A percentile compares a stretch with the other conserved stretches of the same genome.
Evolutionary conservation across 2,797 vertebrate genomes (phyloP).

Genomic region (Microchirus variegatus): DNA sequence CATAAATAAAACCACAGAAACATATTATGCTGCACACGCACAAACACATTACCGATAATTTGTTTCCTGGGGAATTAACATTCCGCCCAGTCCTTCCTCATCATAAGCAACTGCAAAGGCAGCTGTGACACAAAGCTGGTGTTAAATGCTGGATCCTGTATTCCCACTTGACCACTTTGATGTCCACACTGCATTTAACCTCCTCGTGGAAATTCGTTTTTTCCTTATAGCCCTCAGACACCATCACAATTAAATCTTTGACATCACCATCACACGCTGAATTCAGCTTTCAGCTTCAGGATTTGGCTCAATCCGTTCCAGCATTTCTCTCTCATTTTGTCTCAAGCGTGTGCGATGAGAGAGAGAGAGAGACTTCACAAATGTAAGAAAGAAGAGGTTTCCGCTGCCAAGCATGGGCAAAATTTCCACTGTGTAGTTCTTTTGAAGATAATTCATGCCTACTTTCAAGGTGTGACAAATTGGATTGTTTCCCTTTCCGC

Average conservation of each 20-base stretch:
- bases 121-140: no score
- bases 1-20: no score
- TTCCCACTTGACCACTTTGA: conserved; percentile 50
- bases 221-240: conserved; percentile 22
- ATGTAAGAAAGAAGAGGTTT: conserved; percentile 3
- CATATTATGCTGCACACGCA: no score
- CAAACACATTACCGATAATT: no score
- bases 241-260: conserved; percentile 54
- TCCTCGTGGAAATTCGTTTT: conserved; percentile 36
- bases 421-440: conserved; percentile 40
- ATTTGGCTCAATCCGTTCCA: no score
- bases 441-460: conserved; percentile 58
- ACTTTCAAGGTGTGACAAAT: conserved; percentile 46
- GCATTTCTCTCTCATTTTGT: conserved; percentile 15
- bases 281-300: conserved; percentile 50
- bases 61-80: no score
- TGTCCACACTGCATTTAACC: conserved; percentile 48
- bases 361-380: background rate
- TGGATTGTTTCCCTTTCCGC: conserved; percentile 36
- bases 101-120: no score
- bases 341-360: background rate
- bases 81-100: no score
- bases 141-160: no score
- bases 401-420: conserved; percentile 17
- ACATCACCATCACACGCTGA: conserved; percentile 42